These are phyloP conservation scores for Epistrophe eligans DNA, from an alignment of 2,888 invertebrate genomes.

Conservation along the genomic window DNA sequence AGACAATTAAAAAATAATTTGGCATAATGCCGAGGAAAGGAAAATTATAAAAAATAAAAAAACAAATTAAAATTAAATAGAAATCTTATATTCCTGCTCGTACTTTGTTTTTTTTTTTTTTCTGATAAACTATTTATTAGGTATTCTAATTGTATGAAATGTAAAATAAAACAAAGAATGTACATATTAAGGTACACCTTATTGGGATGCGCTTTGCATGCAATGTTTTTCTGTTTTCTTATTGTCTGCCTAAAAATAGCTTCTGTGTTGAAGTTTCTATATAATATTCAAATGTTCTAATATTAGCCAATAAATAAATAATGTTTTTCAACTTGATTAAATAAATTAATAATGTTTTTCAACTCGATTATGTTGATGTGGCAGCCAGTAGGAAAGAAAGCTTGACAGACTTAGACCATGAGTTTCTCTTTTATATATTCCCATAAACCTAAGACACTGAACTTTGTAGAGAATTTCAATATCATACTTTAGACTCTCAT, in stretches of 20 bases:
- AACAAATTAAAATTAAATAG: slow-evolving; percentile 12
- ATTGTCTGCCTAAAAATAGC: slow-evolving; percentile 4
- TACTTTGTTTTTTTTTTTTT: not conserved
- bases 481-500: no score
- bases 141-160: not conserved
- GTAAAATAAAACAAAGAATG: not conserved
- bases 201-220: slow-evolving; percentile 10
- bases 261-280: no score
- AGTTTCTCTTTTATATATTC: no score
- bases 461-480: no score
- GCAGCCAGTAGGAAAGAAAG: no score
- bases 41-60: not conserved
- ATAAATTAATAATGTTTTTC: no score
- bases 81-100: not conserved
- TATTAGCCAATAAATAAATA: no score
- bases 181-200: not conserved
- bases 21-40: slow-evolving; percentile 37
- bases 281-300: no score
- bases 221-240: not conserved
- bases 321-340: no score
- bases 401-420: no score
- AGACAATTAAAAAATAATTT: slow-evolving; percentile 74
- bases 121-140: slow-evolving; percentile 3
- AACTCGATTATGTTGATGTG: no score
- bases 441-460: no score